Evolutionary conservation across 2,113 vertebrate species (phyloP), one percentile per base, ranked within the genome.

Genomic region (Rutilus rutilus): DNA sequence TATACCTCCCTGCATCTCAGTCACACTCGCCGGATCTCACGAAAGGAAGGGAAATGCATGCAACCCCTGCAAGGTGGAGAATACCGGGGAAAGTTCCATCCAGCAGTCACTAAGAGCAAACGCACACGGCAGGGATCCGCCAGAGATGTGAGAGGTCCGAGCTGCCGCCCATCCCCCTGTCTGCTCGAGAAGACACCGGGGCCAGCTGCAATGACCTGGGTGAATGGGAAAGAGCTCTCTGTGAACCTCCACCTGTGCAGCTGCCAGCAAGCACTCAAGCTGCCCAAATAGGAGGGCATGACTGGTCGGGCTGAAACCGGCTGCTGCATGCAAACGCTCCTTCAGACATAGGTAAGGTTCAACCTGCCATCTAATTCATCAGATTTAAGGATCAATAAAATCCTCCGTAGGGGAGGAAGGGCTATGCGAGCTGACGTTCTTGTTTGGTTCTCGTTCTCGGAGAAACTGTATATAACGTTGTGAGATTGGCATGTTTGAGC

Each of bases 191-290:
- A 91, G 92, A 91, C 84, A 85, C 90, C 91, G 92, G 85, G 92
- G 91, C 93, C 90, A 90, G 91, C 89, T 93, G 94, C 92, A 93
- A 92, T 94, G 94, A 94, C 94, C 94, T 86, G 84, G 90, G 91
- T 88, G 91, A 94, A 88, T 62, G 78, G 91, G 88, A 91, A 91
- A 91, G 90, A 93, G 91, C 91, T 91, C 85, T 84, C 67, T 86
- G 59, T 83, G 80, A 83, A 79, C 89, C 89, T 78, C 25, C 86
- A 85, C 62, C 57, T 71, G 54, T 74, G 30, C 73, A 85, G 88
- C 90, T 91, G 90, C 79, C 54, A 79, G 83, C 90, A 36, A n/a
- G 6, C 50, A 14, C 75, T 83, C 91, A 87, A 85, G 90, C 88
- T 90, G 92, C 94, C 92, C 92, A 92, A 93, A 87, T 92, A 92